Evolutionary conservation across 2,113 vertebrate species (phyloP).

Genomic region (Corythornis cristatus): DNA sequence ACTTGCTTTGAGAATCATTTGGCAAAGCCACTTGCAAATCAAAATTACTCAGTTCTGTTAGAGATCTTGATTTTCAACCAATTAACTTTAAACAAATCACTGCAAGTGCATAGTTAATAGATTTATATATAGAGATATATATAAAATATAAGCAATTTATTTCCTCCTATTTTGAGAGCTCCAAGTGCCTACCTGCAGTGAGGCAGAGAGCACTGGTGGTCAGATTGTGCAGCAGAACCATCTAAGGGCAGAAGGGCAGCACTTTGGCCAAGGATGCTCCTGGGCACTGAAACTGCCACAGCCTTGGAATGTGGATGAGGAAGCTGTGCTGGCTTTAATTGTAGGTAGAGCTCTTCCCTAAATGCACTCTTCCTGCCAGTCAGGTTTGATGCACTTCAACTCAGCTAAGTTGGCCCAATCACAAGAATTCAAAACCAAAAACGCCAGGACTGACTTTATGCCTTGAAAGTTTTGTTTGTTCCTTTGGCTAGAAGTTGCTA

Average conservation of each 20-base stretch:
- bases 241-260: neutral
- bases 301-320: neutral
- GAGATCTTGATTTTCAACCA: neutral
- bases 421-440: neutral
- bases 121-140: neutral
- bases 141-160: neutral
- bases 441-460: neutral
- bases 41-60: neutral
- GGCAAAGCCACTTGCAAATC: neutral
- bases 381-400: neutral
- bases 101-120: neutral
- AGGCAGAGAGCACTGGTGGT: neutral
- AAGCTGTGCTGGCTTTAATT: neutral
- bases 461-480: neutral
- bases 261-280: neutral
- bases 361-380: neutral
- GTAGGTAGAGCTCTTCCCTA: neutral
- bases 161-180: neutral
- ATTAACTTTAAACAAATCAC: neutral
- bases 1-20: neutral
- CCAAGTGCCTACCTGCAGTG: neutral
- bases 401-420: neutral
- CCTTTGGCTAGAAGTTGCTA: neutral
- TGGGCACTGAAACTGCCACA: neutral
- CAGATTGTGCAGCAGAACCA: rapidly evolving